Conservation (phyloP, 2,888 invertebrate species). For the Notocelia uddmanniana region DNA sequence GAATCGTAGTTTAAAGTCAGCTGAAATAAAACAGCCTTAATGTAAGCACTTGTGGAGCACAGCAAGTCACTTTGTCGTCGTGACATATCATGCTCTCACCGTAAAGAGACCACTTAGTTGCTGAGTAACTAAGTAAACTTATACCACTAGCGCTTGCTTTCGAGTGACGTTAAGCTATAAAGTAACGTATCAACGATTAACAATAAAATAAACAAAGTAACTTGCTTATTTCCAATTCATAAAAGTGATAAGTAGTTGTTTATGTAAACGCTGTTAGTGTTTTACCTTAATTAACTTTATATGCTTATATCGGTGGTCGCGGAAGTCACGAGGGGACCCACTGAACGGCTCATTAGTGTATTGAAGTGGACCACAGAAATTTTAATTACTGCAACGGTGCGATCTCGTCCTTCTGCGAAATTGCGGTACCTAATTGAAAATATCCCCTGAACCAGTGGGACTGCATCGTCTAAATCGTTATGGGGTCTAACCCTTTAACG, state of each 20-base stretch:
- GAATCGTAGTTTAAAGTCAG: constrained; percentile 11
- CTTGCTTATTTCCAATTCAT: constrained; percentile 54
- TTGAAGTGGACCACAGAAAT: constrained; percentile 69
- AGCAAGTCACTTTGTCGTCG: constrained; percentile 16
- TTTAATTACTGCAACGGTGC: constrained; percentile 62
- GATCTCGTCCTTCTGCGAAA: constrained; percentile 18
- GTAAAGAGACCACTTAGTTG: constrained; percentile 15
- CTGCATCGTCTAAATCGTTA: constrained; percentile 20
- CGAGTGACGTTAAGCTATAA: constrained; percentile 26
- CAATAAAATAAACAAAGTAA: constrained; percentile 61
- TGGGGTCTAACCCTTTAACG: constrained; percentile 31
- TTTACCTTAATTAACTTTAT: constrained; percentile 73
- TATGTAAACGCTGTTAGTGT: constrained; percentile 56
- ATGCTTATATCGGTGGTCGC: constrained; percentile 60
- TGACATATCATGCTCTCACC: constrained; percentile 8
- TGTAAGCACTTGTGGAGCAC: not conserved
- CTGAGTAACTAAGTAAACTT: not conserved
- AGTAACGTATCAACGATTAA: constrained; percentile 54
- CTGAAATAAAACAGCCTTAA: not conserved
- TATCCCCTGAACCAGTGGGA: constrained; percentile 2
- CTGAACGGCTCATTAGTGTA: constrained; percentile 68
- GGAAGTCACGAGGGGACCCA: constrained; percentile 58
- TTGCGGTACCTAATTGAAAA: constrained; percentile 18
- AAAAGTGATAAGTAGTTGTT: constrained; percentile 55
- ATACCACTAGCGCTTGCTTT: constrained; percentile 21